Evolutionary conservation across 35 echinoderm and acorn worm genomes (phyloP).

Genomic region (Apostichopus japonicus): DNA sequence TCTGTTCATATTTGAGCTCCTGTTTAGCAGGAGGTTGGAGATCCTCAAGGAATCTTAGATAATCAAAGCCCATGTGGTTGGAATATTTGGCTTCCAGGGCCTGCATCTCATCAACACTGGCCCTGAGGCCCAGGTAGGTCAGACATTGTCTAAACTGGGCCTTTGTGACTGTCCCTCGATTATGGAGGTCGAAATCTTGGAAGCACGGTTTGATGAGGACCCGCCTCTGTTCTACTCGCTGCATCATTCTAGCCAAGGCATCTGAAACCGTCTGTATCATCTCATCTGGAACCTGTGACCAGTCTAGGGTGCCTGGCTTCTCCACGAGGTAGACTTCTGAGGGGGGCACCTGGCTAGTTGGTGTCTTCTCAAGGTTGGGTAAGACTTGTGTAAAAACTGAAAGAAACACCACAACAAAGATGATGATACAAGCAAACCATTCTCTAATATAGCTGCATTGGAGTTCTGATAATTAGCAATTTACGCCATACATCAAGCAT

Average conservation of each 20-base stretch:
- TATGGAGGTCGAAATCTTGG: constrained; percentile 97
- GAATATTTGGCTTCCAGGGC: constrained; percentile 85
- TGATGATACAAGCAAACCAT: too few relatives aligned
- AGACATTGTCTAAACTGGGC: constrained; percentile 95
- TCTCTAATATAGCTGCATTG: too few relatives aligned
- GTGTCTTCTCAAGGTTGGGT: constrained; percentile 93
- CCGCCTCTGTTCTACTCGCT: constrained; percentile 75
- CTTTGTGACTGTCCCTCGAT: constrained; percentile 88
- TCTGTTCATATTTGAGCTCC: constrained; percentile 84
- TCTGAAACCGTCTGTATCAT: constrained; percentile 9
- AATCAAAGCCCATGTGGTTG: constrained; percentile 91
- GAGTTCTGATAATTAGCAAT: neutral
- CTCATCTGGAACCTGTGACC: constrained; percentile 46
- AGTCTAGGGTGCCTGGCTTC: constrained; percentile 92
- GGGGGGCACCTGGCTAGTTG: constrained; percentile 72
- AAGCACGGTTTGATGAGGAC: constrained; percentile 92
- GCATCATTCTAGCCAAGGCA: constrained; percentile 82
- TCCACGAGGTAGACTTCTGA: constrained; percentile 75
- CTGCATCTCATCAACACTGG: constrained; percentile 79
- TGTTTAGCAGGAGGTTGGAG: constrained; percentile 70
- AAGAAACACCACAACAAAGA: neutral
- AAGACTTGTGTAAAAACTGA: constrained; percentile 95
- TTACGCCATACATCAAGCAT: neutral
- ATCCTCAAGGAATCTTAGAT: constrained; percentile 86
- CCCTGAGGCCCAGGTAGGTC: constrained; percentile 82